phyloP scores from a whole-genome alignment of 2,113 vertebrate species.

The Tauraco erythrolophus region DNA sequence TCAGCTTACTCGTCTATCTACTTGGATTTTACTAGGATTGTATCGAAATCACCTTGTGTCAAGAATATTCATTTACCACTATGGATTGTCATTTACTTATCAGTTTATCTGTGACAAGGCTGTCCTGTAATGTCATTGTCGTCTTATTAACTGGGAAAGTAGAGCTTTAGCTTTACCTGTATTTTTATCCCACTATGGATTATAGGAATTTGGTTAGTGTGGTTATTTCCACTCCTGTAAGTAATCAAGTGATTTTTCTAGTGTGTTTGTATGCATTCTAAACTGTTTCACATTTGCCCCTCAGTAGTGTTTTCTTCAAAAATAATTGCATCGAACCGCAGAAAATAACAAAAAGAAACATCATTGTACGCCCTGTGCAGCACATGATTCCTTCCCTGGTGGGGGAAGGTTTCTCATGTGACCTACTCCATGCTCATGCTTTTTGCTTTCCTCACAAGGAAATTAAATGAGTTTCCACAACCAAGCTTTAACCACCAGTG shows the following conservation, averaged over 20 bases:
- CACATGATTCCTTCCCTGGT: accelerated
- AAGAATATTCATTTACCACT: conserved; percentile 27
- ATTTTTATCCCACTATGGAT: conserved; percentile 34
- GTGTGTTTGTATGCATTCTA: background rate
- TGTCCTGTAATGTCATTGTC: conserved; percentile 22
- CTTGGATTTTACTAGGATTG: background rate
- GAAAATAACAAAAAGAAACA: background rate
- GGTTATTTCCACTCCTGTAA: background rate
- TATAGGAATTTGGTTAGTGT: background rate
- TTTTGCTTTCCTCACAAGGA: background rate
- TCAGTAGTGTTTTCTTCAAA: background rate
- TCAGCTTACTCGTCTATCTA: background rate
- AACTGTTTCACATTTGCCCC: background rate
- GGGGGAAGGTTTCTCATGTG: accelerated
- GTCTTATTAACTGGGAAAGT: background rate
- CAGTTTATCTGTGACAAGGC: conserved; percentile 34
- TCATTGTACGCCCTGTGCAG: accelerated
- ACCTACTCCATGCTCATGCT: background rate
- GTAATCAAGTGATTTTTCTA: background rate
- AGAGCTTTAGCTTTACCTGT: background rate
- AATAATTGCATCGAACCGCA: background rate
- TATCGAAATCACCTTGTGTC: background rate
- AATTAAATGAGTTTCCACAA: background rate
- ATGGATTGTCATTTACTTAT: conserved; percentile 28
- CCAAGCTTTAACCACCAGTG: background rate